These are phyloP conservation scores for Cyprinus carpio DNA, from an alignment of 2,113 vertebrate species.

Conservation along the genomic window DNA sequence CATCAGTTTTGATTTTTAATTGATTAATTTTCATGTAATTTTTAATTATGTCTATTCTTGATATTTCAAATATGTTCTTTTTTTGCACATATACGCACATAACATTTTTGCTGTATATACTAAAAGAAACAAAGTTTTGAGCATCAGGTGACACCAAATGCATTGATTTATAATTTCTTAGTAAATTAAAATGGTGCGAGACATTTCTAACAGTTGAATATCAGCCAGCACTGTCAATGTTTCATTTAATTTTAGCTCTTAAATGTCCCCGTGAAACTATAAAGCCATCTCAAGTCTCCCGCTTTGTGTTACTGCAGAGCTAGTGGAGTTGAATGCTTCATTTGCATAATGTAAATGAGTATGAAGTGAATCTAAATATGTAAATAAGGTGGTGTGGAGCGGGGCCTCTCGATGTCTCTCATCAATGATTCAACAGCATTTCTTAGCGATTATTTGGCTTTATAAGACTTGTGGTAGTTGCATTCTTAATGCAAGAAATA, in stretches of 20 bases:
- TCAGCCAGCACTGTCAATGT: slow-evolving; percentile 11
- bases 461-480: background rate
- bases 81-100: too few relatives aligned
- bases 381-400: slow-evolving; percentile 43
- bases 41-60: too few relatives aligned
- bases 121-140: background rate
- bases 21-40: too few relatives aligned
- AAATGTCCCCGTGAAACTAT: slow-evolving; percentile 29
- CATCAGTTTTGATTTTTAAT: too few relatives aligned
- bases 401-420: slow-evolving; percentile 36
- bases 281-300: slow-evolving; percentile 64
- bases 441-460: background rate
- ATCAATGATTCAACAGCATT: background rate
- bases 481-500: background rate
- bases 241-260: slow-evolving; percentile 35
- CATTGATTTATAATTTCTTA: slow-evolving; percentile 24
- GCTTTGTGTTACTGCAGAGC: slow-evolving; percentile 68
- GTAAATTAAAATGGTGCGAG: slow-evolving; percentile 11
- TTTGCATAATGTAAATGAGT: slow-evolving; percentile 82
- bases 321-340: slow-evolving; percentile 68
- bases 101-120: background rate
- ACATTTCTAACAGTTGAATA: background rate
- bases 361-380: slow-evolving; percentile 67
- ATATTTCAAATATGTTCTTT: too few relatives aligned
- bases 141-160: slow-evolving; percentile 8